phyloP scores from a whole-genome alignment of 2,113 vertebrate species.

The Cyprinodon tularosa region DNA sequence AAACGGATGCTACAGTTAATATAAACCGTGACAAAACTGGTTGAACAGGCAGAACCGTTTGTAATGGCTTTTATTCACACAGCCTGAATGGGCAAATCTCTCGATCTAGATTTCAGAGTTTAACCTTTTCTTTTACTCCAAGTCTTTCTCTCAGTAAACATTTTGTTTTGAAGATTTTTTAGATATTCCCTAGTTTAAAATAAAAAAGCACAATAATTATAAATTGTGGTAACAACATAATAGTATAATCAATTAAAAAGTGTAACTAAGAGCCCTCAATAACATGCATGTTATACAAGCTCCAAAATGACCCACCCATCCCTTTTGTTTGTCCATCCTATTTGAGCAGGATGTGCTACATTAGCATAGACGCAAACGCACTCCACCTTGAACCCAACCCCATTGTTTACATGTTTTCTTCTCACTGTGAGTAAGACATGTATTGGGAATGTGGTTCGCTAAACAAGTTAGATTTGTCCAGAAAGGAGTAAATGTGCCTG shows the following conservation, averaged over 20 bases:
- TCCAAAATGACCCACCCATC: neutral
- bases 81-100: neutral
- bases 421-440: neutral
- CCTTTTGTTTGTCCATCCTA: slow-evolving; percentile 51
- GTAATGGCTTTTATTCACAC: neutral
- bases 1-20: neutral
- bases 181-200: neutral
- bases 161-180: neutral
- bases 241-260: neutral
- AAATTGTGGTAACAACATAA: neutral
- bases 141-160: neutral
- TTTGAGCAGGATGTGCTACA: slow-evolving; percentile 44
- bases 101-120: neutral
- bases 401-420: neutral
- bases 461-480: neutral
- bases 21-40: neutral
- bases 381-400: neutral
- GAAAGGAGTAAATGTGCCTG: neutral
- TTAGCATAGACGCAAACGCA: neutral
- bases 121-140: neutral
- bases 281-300: neutral
- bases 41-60: neutral
- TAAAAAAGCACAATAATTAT: neutral
- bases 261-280: neutral
- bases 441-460: neutral